A percentile compares a stretch with the other conserved stretches of the same genome.
These are phyloP conservation scores for Uropetala carovei DNA, from an alignment of 2,888 invertebrate genomes.

Conservation along the genomic window DNA sequence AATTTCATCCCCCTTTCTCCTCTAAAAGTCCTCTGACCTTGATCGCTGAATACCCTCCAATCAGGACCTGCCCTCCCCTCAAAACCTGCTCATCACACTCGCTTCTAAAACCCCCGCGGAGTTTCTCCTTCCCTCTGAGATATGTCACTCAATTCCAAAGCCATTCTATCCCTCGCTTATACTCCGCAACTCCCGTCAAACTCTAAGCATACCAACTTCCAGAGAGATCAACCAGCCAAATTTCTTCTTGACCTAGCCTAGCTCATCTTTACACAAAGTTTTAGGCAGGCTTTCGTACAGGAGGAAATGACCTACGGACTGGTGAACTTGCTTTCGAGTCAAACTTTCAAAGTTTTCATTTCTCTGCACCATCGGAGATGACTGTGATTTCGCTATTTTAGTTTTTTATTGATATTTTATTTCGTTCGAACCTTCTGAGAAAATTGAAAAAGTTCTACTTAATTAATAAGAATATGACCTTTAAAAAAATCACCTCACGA, in stretches of 20 bases:
- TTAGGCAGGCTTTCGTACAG: not conserved
- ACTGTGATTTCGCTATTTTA: too few species aligned
- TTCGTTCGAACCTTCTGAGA: too few species aligned
- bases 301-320: not conserved
- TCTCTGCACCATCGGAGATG: too few species aligned
- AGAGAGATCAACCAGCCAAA: not conserved
- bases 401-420: too few species aligned
- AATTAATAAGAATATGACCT: too few species aligned
- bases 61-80: slow-evolving; percentile 25
- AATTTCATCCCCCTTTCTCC: not conserved
- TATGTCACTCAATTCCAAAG: slow-evolving; percentile 60
- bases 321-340: too few species aligned
- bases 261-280: not conserved
- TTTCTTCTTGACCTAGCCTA: not conserved
- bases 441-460: too few species aligned
- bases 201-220: not conserved
- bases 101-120: slow-evolving; percentile 49
- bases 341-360: too few species aligned
- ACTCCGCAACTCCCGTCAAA: not conserved
- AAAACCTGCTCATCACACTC: slow-evolving; percentile 62
- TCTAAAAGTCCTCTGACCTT: slow-evolving; percentile 7
- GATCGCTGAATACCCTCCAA: slow-evolving; percentile 63
- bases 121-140: slow-evolving; percentile 7
- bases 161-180: not conserved
- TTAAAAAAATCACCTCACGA: too few species aligned